Base-by-base conservation (phyloP, 2,888 invertebrate species). In the Lysandra coridon region DNA sequence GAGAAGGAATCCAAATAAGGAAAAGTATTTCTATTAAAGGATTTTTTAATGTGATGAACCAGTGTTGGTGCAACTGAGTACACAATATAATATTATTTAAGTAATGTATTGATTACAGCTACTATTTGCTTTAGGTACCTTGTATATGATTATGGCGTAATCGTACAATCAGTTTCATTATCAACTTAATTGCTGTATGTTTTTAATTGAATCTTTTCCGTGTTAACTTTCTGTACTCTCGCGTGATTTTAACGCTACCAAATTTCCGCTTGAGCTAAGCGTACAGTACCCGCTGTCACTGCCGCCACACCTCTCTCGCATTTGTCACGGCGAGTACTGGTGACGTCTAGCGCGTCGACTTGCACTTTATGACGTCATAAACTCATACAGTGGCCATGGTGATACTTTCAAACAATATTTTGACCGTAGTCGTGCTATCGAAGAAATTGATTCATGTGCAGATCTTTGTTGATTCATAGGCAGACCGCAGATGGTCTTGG, bases 331-430 rank as follows among this genome's bases (percentile, higher is more conserved):
- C 82, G 82, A 80, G 80, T 83, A 82, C 81, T 81, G 81, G 78
- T 81, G 78, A 81, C 81, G 81, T 81, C 82, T 81, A 83, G 80
- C 80, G 82, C 84, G 83, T 82, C 83, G 87, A 83, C 85, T 86
- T 86, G 86, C 86, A 86, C 85, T 88, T 88, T 88, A 88, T 84
- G 88, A 86, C 84, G 83, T 83, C 82, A 85, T 87, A 87, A 88
- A 86, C 84, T 86, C 85, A 88, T 84, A 83, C 80, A 85, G 82
- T 83, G 80, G 80, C 81, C 82, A 80, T 79, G 83, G 79, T 82
- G 83, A 84, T 82, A 82, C 82, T 83, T 82, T 81, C 69, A 4
- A 33, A 81, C 80, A 81, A 82, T 82, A 80, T 79, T 82, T 82
- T 83, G 78, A 79, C 44, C 49, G 49, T 33, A 53, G 75, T 79